A percentile compares a stretch with the other conserved stretches of the same genome.
phyloP scores from a whole-genome alignment of 2,797 vertebrate species.

The Sebastiscus tertius region DNA sequence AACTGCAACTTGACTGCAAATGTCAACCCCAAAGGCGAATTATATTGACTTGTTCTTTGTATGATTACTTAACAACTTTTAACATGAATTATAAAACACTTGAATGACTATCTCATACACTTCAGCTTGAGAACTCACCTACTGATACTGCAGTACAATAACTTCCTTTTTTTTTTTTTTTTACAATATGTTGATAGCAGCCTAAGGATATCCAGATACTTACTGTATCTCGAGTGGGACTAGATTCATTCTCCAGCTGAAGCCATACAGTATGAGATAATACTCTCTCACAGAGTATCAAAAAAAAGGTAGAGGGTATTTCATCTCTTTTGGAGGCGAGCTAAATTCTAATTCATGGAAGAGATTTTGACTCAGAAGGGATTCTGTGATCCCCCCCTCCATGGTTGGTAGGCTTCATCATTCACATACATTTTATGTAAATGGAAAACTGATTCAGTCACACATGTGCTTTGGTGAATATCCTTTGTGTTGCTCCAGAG shows the following conservation, averaged over 20 bases:
- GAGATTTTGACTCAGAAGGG: neutral
- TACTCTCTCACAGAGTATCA: neutral
- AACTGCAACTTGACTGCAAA: neutral
- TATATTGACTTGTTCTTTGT: neutral
- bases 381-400: neutral
- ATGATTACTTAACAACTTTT: neutral
- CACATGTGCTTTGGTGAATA: neutral
- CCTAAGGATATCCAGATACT: neutral
- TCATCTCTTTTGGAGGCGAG: neutral
- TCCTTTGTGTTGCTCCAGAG: neutral
- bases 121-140: neutral
- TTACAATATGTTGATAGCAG: conserved; percentile 4
- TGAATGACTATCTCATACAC: neutral
- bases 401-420: neutral
- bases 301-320: neutral
- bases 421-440: neutral
- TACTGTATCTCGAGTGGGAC: neutral
- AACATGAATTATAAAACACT: neutral
- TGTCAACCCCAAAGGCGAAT: neutral
- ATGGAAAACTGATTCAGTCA: neutral
- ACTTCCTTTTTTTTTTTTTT: neutral
- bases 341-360: neutral
- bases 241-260: neutral
- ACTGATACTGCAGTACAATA: neutral
- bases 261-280: neutral